Evolutionary conservation across 1,140 invertebrate species (phyloP), one percentile per base, ranked within the genome.

Genomic region (Euwallacea similis): DNA sequence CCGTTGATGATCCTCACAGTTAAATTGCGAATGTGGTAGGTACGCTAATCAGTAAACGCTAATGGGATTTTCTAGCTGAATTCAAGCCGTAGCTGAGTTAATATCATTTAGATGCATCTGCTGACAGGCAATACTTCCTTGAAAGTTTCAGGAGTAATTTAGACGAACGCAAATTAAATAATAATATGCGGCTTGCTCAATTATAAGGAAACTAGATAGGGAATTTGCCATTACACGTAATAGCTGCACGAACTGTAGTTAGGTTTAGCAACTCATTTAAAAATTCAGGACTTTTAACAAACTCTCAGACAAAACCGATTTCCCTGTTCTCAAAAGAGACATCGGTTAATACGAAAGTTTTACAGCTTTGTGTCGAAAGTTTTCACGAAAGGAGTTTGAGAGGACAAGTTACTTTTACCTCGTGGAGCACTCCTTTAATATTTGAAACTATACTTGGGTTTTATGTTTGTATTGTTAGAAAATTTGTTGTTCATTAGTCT

Each of bases 51-150:
- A 33, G 21, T 50, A 50, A 56, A 15, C 15, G 54, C n/a, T 13
- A 56, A 56, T 56, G 54, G n/a, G 54, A 56, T 13, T 56, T 56
- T 56, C 11, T 13, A 56, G 54, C n/a, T 15, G n/a, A 9, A 56
- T 16, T 56, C 54, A 56, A 13, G 11, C 8, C 15, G 54, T 8
- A 13, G 11, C 16, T 56, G 11, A 56, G 54, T 56, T 56, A 56
- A 56, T 56, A 56, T 56, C 54, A 56, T 56, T 56, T 15, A 56
- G 54, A 15, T 56, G 54, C 54, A 56, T 56, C 54, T 56, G n/a
- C 11, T 21, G 54, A 16, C 54, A 56, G 54, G 54, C 54, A 16
- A 56, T 56, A 56, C 8, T 56, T 56, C 54, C 54, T 56, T 56
- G 11, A 16, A 21, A 56, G 54, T 56, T 56, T 21, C 16, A 33